A percentile compares a stretch with the other conserved stretches of the same genome.
These are phyloP conservation scores for Pelecanoides urinatrix DNA, from an alignment of 2,113 vertebrate genomes.

Conservation along the genomic window DNA sequence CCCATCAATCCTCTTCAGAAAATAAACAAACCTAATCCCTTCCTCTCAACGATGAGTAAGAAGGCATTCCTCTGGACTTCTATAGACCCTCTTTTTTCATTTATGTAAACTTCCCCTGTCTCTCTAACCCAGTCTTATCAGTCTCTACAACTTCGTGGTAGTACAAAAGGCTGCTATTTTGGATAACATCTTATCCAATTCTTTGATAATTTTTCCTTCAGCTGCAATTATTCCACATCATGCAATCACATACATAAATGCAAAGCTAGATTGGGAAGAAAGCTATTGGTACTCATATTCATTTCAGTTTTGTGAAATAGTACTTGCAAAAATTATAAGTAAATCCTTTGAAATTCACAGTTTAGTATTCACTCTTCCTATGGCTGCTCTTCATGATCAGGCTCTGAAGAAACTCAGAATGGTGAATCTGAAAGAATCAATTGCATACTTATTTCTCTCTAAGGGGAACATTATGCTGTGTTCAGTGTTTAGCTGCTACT, in stretches of 20 bases:
- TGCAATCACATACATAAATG: background rate
- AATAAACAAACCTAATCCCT: background rate
- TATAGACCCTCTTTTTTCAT: background rate
- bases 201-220: background rate
- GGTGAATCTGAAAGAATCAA: background rate
- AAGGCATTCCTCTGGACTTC: background rate
- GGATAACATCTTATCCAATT: background rate
- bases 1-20: background rate
- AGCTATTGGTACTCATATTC: background rate
- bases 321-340: background rate
- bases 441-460: background rate
- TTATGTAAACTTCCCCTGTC: background rate
- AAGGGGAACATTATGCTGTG: accelerated
- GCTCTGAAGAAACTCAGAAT: background rate
- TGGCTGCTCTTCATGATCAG: background rate
- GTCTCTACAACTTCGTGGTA: background rate
- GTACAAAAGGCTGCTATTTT: background rate
- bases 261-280: background rate
- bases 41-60: background rate
- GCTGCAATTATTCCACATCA: background rate
- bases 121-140: background rate
- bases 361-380: background rate
- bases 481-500: background rate
- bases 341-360: background rate
- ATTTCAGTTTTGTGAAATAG: background rate